Base-by-base conservation (phyloP, 1,140 invertebrate species). In the Ceratoteleas bidentatus region DNA sequence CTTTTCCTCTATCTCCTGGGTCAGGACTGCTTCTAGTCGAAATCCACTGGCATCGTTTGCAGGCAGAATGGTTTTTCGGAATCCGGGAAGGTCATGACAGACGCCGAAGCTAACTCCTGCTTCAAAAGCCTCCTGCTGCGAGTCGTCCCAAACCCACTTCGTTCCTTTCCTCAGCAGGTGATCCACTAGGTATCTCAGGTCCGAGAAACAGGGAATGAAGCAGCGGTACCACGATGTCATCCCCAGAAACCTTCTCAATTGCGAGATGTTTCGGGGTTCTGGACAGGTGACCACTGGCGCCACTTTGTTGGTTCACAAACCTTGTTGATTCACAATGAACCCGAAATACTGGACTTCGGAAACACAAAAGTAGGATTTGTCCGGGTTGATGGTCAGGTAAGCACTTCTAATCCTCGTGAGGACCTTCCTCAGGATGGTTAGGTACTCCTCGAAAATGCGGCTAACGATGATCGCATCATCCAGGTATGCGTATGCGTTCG, bases 191-290 rank as follows among this genome's bases (percentile, higher is more conserved):
- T 86, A 76, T 0, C 85, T 60, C 0, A 87, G 54, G 15, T 69
- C 68, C 0, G 88, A 68, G 14, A 87, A 87, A 15, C 87, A 64
- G 0, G 77, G 74, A 15, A 91, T 85, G 60, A 90, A 92, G 6
- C 85, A 60, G 5, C 89, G 73, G 50, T 90, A 91, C 62, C 85
- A 91, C 2, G 84, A 85, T 0, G 76, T 40, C 14, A 91, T 75
- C 0, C 89, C 90, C 6, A 91, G 40, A 61, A 90, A 90, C 24
- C 77, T 56, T 45, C 88, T 85, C 0, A 92, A 43, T 52, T 91
- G 80, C 5, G 80, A 84, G 0, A 75, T 5, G 32, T 74, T 90
- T n/a, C 13, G 75, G 0, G 89, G 85, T 14, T 15, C 61, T 0
- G 90, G 85, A 64, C 87, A 90, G 0, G 87, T 36, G 36, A 72